A percentile compares a stretch with the other conserved stretches of the same genome.
These are phyloP conservation scores for Ornithoptera priamus DNA, from an alignment of 2,888 invertebrate genomes.

Conservation along the genomic window DNA sequence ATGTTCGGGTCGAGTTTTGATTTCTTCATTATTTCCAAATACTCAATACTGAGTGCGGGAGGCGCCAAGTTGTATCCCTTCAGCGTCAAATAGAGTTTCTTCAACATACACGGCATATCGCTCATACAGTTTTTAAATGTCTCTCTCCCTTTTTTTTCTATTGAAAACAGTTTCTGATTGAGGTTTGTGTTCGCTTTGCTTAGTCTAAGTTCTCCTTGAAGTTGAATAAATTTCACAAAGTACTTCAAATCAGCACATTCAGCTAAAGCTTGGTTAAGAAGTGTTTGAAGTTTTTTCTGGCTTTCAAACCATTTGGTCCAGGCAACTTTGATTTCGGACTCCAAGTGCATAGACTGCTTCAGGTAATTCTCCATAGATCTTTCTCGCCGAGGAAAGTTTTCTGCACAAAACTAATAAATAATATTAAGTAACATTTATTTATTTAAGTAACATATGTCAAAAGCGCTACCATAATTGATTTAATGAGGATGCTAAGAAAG, in stretches of 20 bases:
- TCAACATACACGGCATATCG: slow-evolving; percentile 76
- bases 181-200: slow-evolving; percentile 64
- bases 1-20: slow-evolving; percentile 81
- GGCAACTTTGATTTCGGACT: slow-evolving; percentile 53
- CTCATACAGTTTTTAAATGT: slow-evolving; percentile 72
- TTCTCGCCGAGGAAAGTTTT: slow-evolving; percentile 68
- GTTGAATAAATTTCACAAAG: slow-evolving; percentile 50
- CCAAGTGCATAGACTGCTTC: slow-evolving; percentile 56
- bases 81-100: slow-evolving; percentile 79
- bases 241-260: slow-evolving; percentile 55
- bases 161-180: slow-evolving; percentile 52
- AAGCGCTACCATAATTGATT: no score
- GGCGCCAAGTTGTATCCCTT: slow-evolving; percentile 81
- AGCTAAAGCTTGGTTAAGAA: slow-evolving; percentile 50
- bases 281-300: slow-evolving; percentile 44
- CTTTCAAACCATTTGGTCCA: slow-evolving; percentile 61
- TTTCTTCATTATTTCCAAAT: slow-evolving; percentile 79
- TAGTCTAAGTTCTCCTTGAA: slow-evolving; percentile 58
- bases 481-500: background rate
- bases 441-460: no score
- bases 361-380: slow-evolving; percentile 61
- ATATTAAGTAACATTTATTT: no score
- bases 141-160: slow-evolving; percentile 77
- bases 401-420: slow-evolving; percentile 56
- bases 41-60: slow-evolving; percentile 77